phyloP scores from a whole-genome alignment of 2,888 invertebrate species.

The Caenorhabditis angaria region DNA sequence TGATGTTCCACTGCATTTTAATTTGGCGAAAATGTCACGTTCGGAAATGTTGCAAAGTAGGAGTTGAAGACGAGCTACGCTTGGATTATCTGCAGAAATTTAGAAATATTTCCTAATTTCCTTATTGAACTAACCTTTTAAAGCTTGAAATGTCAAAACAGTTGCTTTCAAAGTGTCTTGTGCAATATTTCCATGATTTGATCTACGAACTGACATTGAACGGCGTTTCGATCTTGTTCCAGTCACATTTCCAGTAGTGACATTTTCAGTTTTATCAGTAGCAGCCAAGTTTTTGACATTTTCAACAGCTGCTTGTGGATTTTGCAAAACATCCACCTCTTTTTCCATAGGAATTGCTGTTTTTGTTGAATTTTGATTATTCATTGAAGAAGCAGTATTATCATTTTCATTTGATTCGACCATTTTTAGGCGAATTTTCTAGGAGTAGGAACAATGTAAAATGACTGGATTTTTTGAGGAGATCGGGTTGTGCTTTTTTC shows the following conservation, averaged over 20 bases:
- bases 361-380: constrained; percentile 19
- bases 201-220: neutral
- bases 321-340: no score
- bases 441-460: neutral
- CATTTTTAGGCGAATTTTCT: neutral
- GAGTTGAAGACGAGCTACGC: no score
- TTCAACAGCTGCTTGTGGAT: no score
- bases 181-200: neutral
- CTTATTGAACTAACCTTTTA: constrained; percentile 47
- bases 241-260: no score
- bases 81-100: no score
- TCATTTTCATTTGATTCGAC: constrained; percentile 34
- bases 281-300: no score
- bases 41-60: constrained; percentile 66
- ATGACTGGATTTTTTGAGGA: neutral
- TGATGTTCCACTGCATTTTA: constrained; percentile 49
- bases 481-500: no score
- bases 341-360: neutral
- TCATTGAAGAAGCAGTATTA: constrained; percentile 12
- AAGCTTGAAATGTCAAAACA: constrained; percentile 31
- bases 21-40: constrained; percentile 55
- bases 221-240: neutral
- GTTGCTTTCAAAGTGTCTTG: constrained; percentile 15
- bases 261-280: no score
- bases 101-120: no score